A percentile compares a stretch with the other conserved stretches of the same genome.
Evolutionary conservation across 2,113 vertebrate species (phyloP).

Genomic region (Castor canadensis): DNA sequence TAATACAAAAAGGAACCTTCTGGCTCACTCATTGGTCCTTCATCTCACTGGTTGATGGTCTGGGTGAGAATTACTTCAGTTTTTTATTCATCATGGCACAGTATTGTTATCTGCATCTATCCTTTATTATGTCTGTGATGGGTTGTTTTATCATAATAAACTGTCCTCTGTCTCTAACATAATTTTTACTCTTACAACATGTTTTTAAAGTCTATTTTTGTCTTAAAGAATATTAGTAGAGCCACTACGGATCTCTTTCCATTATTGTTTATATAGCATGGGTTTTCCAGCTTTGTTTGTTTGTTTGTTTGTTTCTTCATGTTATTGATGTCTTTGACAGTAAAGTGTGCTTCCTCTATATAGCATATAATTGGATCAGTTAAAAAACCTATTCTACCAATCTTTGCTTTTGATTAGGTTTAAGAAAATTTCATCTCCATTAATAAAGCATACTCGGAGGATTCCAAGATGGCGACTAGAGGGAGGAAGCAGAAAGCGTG

Average conservation of each 20-base stretch:
- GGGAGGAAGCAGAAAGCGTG: too few species aligned
- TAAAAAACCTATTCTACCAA: not conserved
- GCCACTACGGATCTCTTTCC: not conserved
- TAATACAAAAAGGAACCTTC: conserved; percentile 97
- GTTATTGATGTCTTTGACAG: not conserved
- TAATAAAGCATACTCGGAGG: too few species aligned
- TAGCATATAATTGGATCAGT: not conserved
- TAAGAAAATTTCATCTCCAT: not conserved
- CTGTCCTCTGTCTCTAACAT: too few species aligned
- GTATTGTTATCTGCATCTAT: too few species aligned
- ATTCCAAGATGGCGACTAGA: too few species aligned
- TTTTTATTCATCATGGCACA: too few species aligned
- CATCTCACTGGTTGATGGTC: too few species aligned
- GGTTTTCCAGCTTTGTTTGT: not conserved
- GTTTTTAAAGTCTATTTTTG: not conserved
- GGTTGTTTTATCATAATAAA: too few species aligned
- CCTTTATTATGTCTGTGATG: too few species aligned
- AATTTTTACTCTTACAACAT: not conserved
- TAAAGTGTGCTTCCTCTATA: not conserved
- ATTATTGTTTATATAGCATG: not conserved
- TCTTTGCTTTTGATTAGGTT: not conserved
- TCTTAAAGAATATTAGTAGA: not conserved
- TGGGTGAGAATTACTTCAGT: too few species aligned
- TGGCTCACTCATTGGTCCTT: conserved; percentile 88
- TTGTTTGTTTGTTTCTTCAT: not conserved